Conservation (phyloP, 2,888 invertebrate species). For the Diadromus collaris region DNA sequence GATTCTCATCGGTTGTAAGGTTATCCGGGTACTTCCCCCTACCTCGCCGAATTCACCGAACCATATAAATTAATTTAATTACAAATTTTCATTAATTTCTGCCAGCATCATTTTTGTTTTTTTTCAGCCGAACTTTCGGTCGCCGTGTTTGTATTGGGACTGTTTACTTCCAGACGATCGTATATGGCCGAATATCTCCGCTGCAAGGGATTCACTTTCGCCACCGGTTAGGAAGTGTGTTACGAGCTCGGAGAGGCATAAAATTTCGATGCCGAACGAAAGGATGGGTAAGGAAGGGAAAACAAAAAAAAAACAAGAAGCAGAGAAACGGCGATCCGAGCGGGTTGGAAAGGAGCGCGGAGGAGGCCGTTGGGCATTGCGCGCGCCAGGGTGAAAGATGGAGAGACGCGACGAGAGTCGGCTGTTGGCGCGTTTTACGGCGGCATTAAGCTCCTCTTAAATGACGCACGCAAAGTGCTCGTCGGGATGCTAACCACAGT, state of each 20-base stretch:
- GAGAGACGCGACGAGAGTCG: slow-evolving; percentile 62
- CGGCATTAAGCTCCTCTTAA: slow-evolving; percentile 74
- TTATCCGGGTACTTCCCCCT: slow-evolving; percentile 1
- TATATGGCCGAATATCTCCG: slow-evolving; percentile 15
- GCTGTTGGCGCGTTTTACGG: slow-evolving; percentile 74
- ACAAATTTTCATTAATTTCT: slow-evolving; percentile 50
- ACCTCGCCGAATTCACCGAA: slow-evolving; percentile 22
- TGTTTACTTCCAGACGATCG: slow-evolving; percentile 18
- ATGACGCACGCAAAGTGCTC: slow-evolving; percentile 75
- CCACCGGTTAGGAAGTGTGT: slow-evolving; percentile 43
- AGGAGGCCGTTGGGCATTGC: slow-evolving; percentile 43
- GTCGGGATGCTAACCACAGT: slow-evolving; percentile 56
- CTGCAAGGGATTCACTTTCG: slow-evolving; percentile 16
- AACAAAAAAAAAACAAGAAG: slow-evolving; percentile 46
- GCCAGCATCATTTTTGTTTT: slow-evolving; percentile 4
- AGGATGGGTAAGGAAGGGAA: slow-evolving; percentile 1
- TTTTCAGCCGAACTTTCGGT: slow-evolving; percentile 7
- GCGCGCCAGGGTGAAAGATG: slow-evolving; percentile 51
- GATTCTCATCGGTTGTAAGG: slow-evolving; percentile 27
- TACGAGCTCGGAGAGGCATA: slow-evolving; percentile 49
- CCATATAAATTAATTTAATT: slow-evolving; percentile 50
- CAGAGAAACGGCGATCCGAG: slow-evolving; percentile 38
- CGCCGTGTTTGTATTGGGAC: slow-evolving; percentile 10
- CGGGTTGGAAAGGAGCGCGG: slow-evolving; percentile 38
- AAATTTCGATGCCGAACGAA: slow-evolving; percentile 44